phyloP scores from a whole-genome alignment of 1,140 invertebrate genomes.

The Zaprionus capensis region DNA sequence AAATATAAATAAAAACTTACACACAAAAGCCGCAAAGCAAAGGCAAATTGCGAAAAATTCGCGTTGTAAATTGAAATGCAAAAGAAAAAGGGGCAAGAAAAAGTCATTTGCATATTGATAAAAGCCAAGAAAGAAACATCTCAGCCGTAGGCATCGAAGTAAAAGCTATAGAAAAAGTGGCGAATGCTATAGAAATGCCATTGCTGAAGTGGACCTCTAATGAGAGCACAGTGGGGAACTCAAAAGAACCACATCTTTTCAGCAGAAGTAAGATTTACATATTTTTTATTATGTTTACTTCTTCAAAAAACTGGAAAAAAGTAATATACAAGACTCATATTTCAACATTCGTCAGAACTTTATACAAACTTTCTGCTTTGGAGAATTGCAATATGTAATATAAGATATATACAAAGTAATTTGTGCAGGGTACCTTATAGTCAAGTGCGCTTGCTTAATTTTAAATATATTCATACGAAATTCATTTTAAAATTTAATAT shows the following conservation, averaged over 20 bases:
- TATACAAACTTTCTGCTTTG: no score
- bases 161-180: conserved; percentile 18
- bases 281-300: neutral
- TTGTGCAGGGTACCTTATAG: neutral
- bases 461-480: neutral
- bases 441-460: neutral
- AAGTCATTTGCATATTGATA: conserved; percentile 44
- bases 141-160: conserved; percentile 26
- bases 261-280: neutral
- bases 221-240: neutral
- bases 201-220: neutral
- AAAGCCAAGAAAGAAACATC: conserved; percentile 12
- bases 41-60: conserved; percentile 42
- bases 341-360: no score
- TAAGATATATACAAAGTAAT: no score
- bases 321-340: no score
- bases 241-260: neutral
- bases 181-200: neutral
- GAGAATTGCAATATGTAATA: no score
- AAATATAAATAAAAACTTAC: conserved; percentile 34
- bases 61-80: conserved; percentile 31
- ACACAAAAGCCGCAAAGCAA: conserved; percentile 54
- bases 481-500: neutral
- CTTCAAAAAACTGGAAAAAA: neutral
- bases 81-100: conserved; percentile 24